phyloP scores from a whole-genome alignment of 2,113 vertebrate species.

The Pachycephala philippinensis region DNA sequence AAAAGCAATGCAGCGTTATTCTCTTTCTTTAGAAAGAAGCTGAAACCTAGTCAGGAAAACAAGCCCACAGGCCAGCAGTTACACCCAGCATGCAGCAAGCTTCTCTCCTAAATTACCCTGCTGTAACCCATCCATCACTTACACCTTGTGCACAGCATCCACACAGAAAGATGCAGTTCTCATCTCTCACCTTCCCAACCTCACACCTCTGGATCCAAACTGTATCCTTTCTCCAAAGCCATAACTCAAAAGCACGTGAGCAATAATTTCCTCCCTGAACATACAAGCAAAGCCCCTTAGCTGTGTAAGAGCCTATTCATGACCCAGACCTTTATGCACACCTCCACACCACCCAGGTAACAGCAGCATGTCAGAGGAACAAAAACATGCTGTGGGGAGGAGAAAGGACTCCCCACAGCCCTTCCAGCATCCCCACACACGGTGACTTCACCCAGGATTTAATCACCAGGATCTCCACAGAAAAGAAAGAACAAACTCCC shows the following conservation, averaged over 20 bases:
- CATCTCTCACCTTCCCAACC: neutral
- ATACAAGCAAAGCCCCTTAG: rapidly evolving
- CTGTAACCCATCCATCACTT: neutral
- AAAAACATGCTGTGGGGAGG: neutral
- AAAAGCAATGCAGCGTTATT: neutral
- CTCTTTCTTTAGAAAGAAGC: neutral
- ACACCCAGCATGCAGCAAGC: neutral
- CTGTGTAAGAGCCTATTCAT: neutral
- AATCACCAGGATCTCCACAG: neutral
- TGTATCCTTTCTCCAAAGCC: neutral
- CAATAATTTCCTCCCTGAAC: neutral
- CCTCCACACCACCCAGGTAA: rapidly evolving
- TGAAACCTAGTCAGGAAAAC: neutral
- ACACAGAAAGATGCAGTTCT: neutral
- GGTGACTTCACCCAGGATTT: neutral
- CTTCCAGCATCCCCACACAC: neutral
- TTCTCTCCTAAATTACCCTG: neutral
- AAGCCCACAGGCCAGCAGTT: neutral
- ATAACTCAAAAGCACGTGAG: neutral
- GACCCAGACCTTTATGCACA: neutral
- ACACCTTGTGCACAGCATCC: neutral
- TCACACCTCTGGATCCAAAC: neutral
- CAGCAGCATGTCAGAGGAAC: neutral
- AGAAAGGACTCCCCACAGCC: neutral
- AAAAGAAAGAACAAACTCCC: neutral